phyloP scores from a whole-genome alignment of 2,113 vertebrate species.

The Pongo pygmaeus region DNA sequence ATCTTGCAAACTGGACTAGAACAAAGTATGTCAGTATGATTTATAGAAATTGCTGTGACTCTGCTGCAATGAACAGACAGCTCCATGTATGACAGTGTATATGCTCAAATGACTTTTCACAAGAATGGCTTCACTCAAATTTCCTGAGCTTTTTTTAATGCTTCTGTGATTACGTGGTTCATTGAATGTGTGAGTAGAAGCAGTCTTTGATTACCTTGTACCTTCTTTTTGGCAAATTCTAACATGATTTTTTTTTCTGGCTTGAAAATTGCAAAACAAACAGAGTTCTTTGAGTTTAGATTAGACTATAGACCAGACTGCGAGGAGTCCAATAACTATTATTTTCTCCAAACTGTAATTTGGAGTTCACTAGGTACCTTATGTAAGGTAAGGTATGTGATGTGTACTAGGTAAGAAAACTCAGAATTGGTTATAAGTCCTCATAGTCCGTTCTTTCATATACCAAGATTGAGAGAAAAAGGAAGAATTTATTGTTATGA shows the following conservation, averaged over 20 bases:
- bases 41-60: constrained; percentile 60
- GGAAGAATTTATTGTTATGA: neutral
- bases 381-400: neutral
- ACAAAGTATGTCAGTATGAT: constrained; percentile 71
- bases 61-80: constrained; percentile 4
- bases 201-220: constrained; percentile 28
- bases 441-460: neutral
- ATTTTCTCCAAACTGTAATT: neutral
- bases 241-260: neutral
- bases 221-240: neutral
- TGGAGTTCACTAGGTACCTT: neutral
- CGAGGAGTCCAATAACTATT: neutral
- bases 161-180: constrained; percentile 41
- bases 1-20: constrained; percentile 75
- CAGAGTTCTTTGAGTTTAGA: neutral
- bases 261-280: neutral
- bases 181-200: constrained; percentile 21
- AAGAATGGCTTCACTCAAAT: neutral
- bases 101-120: constrained; percentile 17
- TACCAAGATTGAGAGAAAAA: neutral
- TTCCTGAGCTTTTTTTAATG: constrained; percentile 1
- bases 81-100: neutral
- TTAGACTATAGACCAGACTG: neutral
- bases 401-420: neutral
- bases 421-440: neutral